Base-by-base conservation (phyloP, 1,140 invertebrate species). In the Periplaneta americana region DNA sequence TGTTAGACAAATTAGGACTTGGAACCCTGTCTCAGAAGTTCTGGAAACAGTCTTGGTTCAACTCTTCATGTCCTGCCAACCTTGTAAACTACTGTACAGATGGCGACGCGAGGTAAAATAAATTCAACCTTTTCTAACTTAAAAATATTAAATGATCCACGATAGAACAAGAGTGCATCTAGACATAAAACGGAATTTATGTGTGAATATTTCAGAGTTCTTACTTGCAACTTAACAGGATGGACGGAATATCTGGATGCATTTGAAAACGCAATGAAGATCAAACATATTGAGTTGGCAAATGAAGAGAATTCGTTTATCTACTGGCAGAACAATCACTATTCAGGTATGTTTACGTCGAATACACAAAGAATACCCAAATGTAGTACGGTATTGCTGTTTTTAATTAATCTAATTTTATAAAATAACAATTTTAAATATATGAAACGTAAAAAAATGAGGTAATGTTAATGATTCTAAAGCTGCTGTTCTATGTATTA, bases 181-280 rank as follows among this genome's bases (percentile, higher is more conserved):
- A 66, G 17, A 34, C 31, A 22, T 77, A 34, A 77, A 34, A 22
- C 18, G 6, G 22, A 31, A 28, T 6, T 28, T 34, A 22, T 34
- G 15, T 76, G 75, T 34, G 35, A 77, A 77, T 80, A 34, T 80
- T 80, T 39, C 57, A 80, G 80, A 57, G 74, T 80, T 75, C 0
- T 75, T 22, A 74, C 80, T 33, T 80, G 80, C 74, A 35, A 80
- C 31, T n/a, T 35, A n/a, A 35, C 74, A 57, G 28, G 37, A 34
- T 80, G 80, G 80, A 6, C 57, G 1, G 28, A 80, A 8, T 80
- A n/a, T 15, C 8, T 80, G 22, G 80, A 80, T 32, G 80, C 80
- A 1, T 33, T 34, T 28, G 33, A 80, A 33, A 22, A 34, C 11
- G 57, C 34, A 3, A 80, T 80, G 80, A 66, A 18, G 33, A 34